Percentiles rank a stretch among this genome's conserved stretches.
phyloP scores from a whole-genome alignment of 1,140 invertebrate genomes.

The Gonioctena quinquepunctata region DNA sequence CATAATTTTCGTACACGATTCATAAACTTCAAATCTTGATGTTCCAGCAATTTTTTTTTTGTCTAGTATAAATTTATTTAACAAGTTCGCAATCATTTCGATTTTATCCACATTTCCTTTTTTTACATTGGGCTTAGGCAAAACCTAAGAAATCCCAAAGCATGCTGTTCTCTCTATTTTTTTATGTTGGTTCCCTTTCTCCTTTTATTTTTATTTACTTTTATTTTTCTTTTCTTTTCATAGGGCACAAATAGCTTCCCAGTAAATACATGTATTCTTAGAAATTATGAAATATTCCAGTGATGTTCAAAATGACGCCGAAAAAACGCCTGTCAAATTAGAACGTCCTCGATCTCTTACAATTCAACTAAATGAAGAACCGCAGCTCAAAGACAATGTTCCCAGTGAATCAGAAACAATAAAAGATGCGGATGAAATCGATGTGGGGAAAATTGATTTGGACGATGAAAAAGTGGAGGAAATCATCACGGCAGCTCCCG shows the following conservation, averaged over 20 bases:
- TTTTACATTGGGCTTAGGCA: no score
- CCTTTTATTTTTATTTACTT: conserved; percentile 34
- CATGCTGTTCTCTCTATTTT: no score
- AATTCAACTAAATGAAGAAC: conserved; percentile 55
- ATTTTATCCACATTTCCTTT: no score
- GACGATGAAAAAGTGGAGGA: conserved; percentile 12
- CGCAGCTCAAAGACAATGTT: conserved; percentile 45
- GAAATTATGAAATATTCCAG: conserved; percentile 45
- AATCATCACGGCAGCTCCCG: not conserved
- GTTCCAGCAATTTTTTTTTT: no score
- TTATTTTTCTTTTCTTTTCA: conserved; percentile 35
- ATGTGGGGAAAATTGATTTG: conserved; percentile 10
- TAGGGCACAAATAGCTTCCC: conserved; percentile 48
- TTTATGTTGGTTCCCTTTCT: not conserved
- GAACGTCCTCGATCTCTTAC: conserved; percentile 60
- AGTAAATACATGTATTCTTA: conserved; percentile 34
- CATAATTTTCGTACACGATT: no score
- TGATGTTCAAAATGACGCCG: conserved; percentile 28
- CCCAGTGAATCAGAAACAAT: conserved; percentile 53
- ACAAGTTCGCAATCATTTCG: no score
- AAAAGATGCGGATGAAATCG: conserved; percentile 32
- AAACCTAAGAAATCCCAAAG: no score
- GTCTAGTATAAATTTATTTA: no score
- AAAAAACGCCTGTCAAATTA: conserved; percentile 48
- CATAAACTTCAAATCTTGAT: no score